A percentile compares a stretch with the other conserved stretches of the same genome.
These are phyloP conservation scores for Dendrocincla tyrannina DNA, from an alignment of 2,797 vertebrate species.

Conservation along the genomic window DNA sequence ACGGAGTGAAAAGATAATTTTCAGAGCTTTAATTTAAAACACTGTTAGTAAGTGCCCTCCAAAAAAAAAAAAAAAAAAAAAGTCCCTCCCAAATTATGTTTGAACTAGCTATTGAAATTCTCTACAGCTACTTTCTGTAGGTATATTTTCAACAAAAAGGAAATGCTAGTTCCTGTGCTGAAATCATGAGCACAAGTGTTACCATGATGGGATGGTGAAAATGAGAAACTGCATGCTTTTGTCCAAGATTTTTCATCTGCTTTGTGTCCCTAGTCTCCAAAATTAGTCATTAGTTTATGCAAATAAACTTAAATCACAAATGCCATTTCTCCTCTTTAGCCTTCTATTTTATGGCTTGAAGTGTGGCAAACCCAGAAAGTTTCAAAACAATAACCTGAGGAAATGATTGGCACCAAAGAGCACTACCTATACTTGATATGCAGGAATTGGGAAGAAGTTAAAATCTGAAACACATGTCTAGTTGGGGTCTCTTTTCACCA, in stretches of 20 bases:
- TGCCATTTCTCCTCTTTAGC: not conserved
- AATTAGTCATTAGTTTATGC: not conserved
- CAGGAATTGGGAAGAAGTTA: not conserved
- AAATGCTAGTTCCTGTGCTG: not conserved
- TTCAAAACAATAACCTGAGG: not conserved
- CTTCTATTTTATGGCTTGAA: not conserved
- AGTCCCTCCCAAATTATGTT: not conserved
- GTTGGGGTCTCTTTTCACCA: not conserved
- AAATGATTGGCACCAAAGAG: not conserved
- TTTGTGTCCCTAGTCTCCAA: not conserved
- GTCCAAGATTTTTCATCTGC: not conserved
- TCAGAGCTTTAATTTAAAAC: not conserved
- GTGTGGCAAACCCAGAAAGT: not conserved
- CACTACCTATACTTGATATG: not conserved
- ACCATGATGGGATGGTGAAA: not conserved
- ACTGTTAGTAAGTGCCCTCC: not conserved
- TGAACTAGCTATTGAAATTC: not conserved
- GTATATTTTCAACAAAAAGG: not conserved
- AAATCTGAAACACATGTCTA: not conserved
- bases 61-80: accelerated
- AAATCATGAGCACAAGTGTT: accelerated
- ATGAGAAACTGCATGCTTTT: not conserved
- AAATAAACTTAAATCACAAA: not conserved
- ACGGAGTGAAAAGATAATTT: not conserved
- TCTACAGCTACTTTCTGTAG: not conserved